Conservation (phyloP, 2,113 vertebrate species). For the Alces alces region DNA sequence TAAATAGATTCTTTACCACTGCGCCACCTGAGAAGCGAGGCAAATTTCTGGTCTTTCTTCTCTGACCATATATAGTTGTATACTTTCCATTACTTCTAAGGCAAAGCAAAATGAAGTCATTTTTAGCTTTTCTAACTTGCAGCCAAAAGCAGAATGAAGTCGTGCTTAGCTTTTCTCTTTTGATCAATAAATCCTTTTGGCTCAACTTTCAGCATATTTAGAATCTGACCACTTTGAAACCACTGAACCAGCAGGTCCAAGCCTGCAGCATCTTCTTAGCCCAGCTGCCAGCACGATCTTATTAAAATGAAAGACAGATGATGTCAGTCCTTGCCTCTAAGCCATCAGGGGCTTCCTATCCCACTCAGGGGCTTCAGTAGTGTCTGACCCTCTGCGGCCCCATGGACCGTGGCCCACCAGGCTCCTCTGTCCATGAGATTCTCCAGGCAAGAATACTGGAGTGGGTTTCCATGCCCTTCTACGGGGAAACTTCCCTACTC, state of each 20-base stretch:
- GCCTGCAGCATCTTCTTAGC: neutral
- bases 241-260: neutral
- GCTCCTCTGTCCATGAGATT: neutral
- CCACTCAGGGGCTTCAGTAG: neutral
- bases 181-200: neutral
- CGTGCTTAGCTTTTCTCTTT: neutral
- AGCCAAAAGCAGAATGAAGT: neutral
- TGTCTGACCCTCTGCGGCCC: neutral
- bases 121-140: neutral
- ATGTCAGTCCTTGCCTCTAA: neutral
- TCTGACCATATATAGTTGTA: neutral
- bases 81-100: neutral
- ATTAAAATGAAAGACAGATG: neutral
- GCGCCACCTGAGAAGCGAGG: neutral
- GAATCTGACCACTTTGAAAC: neutral
- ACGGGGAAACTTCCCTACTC: neutral
- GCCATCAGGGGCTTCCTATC: neutral
- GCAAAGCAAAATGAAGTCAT: neutral
- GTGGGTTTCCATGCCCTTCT: neutral
- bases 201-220: neutral
- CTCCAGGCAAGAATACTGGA: neutral
- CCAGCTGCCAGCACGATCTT: neutral
- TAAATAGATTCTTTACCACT: neutral
- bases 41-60: neutral
- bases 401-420: fast-evolving